Conservation (phyloP, 2,797 vertebrate species). For the Coccyzus lansbergi region DNA sequence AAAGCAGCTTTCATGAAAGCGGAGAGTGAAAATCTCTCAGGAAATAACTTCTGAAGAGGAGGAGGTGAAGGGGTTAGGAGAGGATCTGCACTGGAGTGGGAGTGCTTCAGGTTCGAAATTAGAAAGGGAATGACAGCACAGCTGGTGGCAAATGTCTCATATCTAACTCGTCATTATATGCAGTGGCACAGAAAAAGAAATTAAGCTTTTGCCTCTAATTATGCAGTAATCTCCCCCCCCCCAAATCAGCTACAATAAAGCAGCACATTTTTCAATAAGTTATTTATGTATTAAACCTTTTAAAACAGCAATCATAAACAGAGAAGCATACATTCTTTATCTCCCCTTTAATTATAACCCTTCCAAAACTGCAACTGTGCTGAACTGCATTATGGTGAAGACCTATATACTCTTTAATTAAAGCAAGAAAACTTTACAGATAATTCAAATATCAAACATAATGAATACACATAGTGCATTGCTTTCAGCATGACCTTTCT, state of each 20-base stretch:
- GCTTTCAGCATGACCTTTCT: neutral
- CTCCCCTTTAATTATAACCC: neutral
- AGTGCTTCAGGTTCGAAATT: conserved; percentile 57
- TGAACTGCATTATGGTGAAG: neutral
- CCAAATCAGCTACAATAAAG: neutral
- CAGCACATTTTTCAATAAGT: neutral
- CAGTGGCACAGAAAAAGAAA: conserved; percentile 52
- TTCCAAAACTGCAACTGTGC: neutral
- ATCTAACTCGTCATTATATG: conserved; percentile 42
- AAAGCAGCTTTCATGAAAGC: neutral
- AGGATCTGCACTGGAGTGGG: conserved; percentile 19
- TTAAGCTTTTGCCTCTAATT: conserved; percentile 55
- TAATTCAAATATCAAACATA: conserved; percentile 1
- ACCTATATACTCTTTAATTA: neutral
- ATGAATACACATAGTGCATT: neutral
- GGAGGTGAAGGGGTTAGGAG: conserved; percentile 38
- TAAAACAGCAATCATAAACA: neutral
- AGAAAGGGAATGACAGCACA: conserved; percentile 64
- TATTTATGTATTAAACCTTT: neutral
- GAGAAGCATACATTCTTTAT: neutral
- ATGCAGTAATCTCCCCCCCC: neutral
- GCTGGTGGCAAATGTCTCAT: conserved; percentile 54
- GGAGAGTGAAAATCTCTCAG: neutral
- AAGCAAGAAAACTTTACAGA: neutral
- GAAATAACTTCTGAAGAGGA: conserved; percentile 23